Conservation (phyloP, 2,888 invertebrate genomes). For the Harpalus rubripes region DNA sequence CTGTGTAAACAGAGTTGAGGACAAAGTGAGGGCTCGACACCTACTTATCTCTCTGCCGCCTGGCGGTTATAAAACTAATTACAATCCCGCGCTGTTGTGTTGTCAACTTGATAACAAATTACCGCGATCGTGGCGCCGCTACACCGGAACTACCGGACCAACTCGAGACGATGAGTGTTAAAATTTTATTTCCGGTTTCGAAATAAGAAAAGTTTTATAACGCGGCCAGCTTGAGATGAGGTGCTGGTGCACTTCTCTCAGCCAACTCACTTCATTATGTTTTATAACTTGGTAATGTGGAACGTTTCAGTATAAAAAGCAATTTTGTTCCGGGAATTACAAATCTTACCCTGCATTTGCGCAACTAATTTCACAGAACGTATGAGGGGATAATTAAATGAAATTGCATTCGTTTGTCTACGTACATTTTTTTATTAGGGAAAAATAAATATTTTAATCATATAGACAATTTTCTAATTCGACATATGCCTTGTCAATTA, state of each 20-base stretch:
- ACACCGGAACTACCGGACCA: neutral
- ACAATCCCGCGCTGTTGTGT: conserved; percentile 57
- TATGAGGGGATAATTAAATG: neutral
- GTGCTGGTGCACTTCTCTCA: conserved; percentile 7
- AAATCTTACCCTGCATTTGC: neutral
- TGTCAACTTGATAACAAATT: conserved; percentile 62
- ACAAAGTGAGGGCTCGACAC: conserved; percentile 48
- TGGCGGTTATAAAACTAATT: conserved; percentile 59
- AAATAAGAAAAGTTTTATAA: conserved; percentile 76
- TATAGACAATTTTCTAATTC: too few relatives aligned
- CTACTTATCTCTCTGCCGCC: conserved; percentile 51
- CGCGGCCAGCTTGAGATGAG: conserved; percentile 27
- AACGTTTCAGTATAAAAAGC: conserved; percentile 43
- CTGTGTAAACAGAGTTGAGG: neutral
- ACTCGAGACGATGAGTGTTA: conserved; percentile 72
- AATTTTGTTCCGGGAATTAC: conserved; percentile 30
- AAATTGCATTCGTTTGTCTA: neutral
- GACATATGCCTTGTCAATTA: too few relatives aligned
- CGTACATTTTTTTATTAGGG: neutral
- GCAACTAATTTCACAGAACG: neutral
- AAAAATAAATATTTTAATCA: too few relatives aligned
- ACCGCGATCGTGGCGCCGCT: conserved; percentile 33
- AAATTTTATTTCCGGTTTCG: conserved; percentile 74
- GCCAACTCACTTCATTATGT: conserved; percentile 55
- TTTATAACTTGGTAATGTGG: conserved; percentile 61